Evolutionary conservation across 2,888 invertebrate genomes (phyloP).

Genomic region (Hypolimnas misippus): DNA sequence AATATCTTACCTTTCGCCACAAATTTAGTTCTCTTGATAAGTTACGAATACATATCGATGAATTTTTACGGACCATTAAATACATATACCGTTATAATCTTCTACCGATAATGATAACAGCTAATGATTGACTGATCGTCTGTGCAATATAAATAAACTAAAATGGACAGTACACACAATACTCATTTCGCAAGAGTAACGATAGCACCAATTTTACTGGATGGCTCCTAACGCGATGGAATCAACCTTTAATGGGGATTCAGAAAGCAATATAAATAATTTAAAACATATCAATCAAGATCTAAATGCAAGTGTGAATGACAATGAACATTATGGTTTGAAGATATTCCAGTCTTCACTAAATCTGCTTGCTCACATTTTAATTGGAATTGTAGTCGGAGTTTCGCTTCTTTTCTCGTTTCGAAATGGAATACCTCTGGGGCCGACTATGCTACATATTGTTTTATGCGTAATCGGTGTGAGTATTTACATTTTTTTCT

Average conservation of each 20-base stretch:
- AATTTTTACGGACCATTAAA: slow-evolving; percentile 2
- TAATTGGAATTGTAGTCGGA: slow-evolving; percentile 65
- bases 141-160: slow-evolving; percentile 42
- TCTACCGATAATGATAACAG: slow-evolving; percentile 51
- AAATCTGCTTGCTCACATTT: slow-evolving; percentile 59
- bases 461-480: slow-evolving; percentile 71
- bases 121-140: slow-evolving; percentile 42
- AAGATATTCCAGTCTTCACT: slow-evolving; percentile 57
- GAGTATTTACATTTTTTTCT: slow-evolving; percentile 58
- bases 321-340: slow-evolving; percentile 46
- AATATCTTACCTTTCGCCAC: too few relatives aligned
- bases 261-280: slow-evolving; percentile 31
- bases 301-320: background rate
- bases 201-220: slow-evolving; percentile 33
- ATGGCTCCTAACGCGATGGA: slow-evolving; percentile 55
- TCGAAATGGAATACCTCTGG: slow-evolving; percentile 53
- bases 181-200: slow-evolving; percentile 20
- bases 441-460: slow-evolving; percentile 58
- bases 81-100: slow-evolving; percentile 25
- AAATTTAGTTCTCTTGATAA: too few relatives aligned
- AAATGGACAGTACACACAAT: slow-evolving; percentile 28
- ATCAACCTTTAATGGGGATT: slow-evolving; percentile 42
- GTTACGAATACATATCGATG: background rate
- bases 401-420: slow-evolving; percentile 55
- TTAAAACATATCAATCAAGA: slow-evolving; percentile 25